Evolutionary conservation across 1,140 invertebrate genomes (phyloP), one percentile per base, ranked within the genome.

Genomic region (Liolophura sinensis): DNA sequence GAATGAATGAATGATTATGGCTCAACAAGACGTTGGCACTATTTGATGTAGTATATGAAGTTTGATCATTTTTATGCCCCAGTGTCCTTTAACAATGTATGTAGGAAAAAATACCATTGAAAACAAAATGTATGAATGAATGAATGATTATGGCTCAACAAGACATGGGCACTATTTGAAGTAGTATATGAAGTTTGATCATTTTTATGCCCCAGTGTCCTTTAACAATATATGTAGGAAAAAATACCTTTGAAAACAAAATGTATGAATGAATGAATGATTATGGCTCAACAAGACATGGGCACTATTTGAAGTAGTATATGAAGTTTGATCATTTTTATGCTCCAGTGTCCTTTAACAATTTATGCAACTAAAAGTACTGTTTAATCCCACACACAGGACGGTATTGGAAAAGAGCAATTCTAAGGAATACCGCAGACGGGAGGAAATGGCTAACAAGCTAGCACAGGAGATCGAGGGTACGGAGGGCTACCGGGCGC

Each of bases 391-490:
- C 25, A 15, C 40, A n/a, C 50, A 18, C 60, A 84, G 82, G n/a
- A 88, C 93, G 67, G 91, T 89, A 60, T 81, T 96, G 73, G 91
- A 94, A 78, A 90, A 90, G 77, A 91, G 90, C 76, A 93, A 97
- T 78, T 91, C 92, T 1, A 89, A 91, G 74, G 93, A 95, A 82
- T 96, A 91, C 77, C 92, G 91, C 85, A 89, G 92, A 76, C 88
- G 89, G 65, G 92, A 94, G 85, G 91, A 90, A 40, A 92, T 92
- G 82, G 95, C 95, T 47, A 89, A 90, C 57, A 91, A 92, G 82
- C 91, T 97, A 74, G 95, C 95, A 0, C 89, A 89, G 50, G 94
- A 96, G 86, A 97, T 97, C 62, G 93, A 96, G 82, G 91, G 88
- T 76, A 91, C 92, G 81, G 90, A 92, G 0, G 86, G 87, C 67